Percentiles rank a stretch among this genome's conserved stretches.
phyloP scores from a whole-genome alignment of 2,888 invertebrate species.

The Poecilobothrus nobilitatus region DNA sequence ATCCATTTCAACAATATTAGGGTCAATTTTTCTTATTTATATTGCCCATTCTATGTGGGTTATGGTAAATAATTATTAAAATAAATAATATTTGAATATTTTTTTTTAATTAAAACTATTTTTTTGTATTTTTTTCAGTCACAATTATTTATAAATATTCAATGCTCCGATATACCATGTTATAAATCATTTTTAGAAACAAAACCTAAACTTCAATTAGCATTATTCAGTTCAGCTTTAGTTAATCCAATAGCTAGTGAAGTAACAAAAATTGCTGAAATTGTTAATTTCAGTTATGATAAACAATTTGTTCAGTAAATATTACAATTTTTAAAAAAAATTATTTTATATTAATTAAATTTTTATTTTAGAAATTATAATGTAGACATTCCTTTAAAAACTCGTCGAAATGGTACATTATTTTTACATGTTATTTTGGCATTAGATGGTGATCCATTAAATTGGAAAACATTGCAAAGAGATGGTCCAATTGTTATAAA shows the following conservation, averaged over 20 bases:
- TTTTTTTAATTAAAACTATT: too few relatives aligned
- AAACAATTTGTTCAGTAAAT: slow-evolving; percentile 32
- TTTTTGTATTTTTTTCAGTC: slow-evolving; percentile 26
- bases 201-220: slow-evolving; percentile 60
- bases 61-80: slow-evolving; percentile 39
- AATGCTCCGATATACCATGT: slow-evolving; percentile 53
- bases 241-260: slow-evolving; percentile 51
- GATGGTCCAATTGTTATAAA: slow-evolving; percentile 55
- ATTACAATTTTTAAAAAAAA: not conserved
- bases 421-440: slow-evolving; percentile 66
- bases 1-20: slow-evolving; percentile 55
- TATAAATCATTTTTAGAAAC: slow-evolving; percentile 59
- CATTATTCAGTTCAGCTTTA: slow-evolving; percentile 58
- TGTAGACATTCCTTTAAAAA: slow-evolving; percentile 62
- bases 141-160: slow-evolving; percentile 61
- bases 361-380: slow-evolving; percentile 51
- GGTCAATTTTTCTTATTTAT: slow-evolving; percentile 58
- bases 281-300: slow-evolving; percentile 58
- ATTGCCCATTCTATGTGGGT: slow-evolving; percentile 68
- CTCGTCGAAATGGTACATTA: slow-evolving; percentile 75
- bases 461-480: slow-evolving; percentile 52
- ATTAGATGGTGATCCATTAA: slow-evolving; percentile 49
- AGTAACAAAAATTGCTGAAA: slow-evolving; percentile 52
- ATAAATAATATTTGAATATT: too few relatives aligned
- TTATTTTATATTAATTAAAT: not conserved